A percentile compares a stretch with the other conserved stretches of the same genome.
Evolutionary conservation across 2,797 vertebrate species (phyloP).

Genomic region (Vultur gryphus): DNA sequence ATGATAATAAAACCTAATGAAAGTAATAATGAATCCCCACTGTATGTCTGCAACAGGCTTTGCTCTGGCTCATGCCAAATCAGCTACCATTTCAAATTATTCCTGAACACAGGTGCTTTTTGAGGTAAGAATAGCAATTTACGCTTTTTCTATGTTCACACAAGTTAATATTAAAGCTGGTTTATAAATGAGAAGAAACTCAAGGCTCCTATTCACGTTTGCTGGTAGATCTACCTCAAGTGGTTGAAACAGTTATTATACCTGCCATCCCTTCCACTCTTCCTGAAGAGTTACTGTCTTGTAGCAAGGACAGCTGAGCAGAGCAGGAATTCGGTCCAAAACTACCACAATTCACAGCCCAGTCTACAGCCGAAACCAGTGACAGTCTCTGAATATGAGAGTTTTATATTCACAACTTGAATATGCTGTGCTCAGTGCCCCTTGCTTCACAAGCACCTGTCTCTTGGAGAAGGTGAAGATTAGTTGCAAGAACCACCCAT

Average conservation of each 20-base stretch:
- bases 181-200: not conserved
- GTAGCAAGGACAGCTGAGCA: not conserved
- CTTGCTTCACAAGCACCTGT: not conserved
- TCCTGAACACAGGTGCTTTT: not conserved
- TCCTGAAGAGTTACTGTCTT: not conserved
- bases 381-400: not conserved
- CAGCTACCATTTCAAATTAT: not conserved
- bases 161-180: not conserved
- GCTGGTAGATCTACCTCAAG: not conserved
- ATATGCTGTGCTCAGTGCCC: not conserved
- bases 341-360: not conserved
- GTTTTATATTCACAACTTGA: not conserved
- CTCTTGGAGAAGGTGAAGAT: not conserved
- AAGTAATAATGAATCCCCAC: conserved; percentile 1
- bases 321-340: not conserved
- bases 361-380: not conserved
- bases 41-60: not conserved
- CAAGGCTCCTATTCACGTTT: not conserved
- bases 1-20: conserved; percentile 27
- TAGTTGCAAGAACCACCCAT: not conserved
- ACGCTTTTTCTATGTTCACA: not conserved
- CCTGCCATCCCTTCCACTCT: not conserved
- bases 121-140: not conserved
- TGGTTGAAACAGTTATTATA: not conserved
- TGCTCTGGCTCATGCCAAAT: not conserved